phyloP scores from a whole-genome alignment of 2,113 vertebrate genomes.

The Proteles cristata region DNA sequence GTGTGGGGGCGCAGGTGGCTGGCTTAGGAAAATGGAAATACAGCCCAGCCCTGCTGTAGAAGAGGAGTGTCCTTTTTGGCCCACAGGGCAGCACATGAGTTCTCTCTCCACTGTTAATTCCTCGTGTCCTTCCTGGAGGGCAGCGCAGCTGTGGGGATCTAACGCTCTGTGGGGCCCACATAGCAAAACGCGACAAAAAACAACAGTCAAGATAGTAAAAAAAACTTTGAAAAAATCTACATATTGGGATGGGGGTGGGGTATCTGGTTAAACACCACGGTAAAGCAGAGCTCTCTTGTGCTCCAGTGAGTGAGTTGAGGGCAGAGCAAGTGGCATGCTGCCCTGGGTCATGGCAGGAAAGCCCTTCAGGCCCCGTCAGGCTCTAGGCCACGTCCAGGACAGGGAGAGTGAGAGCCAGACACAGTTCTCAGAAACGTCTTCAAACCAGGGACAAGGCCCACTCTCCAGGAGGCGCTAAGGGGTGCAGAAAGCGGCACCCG shows the following conservation, averaged over 20 bases:
- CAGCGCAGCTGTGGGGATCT: too few species aligned
- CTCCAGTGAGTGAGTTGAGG: not conserved
- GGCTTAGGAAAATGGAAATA: not conserved
- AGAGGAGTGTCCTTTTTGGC: not conserved
- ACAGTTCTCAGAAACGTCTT: not conserved
- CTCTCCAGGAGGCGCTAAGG: rapidly evolving
- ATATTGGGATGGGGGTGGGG: not conserved
- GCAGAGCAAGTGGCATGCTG: too few species aligned
- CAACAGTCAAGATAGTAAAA: not conserved
- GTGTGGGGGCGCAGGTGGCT: not conserved
- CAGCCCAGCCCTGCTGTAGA: not conserved
- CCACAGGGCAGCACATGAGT: rapidly evolving
- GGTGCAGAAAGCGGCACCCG: not conserved
- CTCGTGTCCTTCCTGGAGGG: not conserved
- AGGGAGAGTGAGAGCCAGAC: not conserved
- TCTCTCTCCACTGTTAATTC: too few species aligned
- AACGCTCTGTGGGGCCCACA: not conserved
- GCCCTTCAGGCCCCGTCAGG: not conserved
- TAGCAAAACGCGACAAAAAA: not conserved
- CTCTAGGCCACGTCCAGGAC: not conserved
- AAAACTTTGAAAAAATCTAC: not conserved
- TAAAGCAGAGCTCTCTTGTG: not conserved
- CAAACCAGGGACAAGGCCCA: not conserved
- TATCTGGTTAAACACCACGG: not conserved
- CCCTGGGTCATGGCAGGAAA: not conserved